Conservation (phyloP, 1,140 invertebrate species). For the Pomacea maculata region DNA sequence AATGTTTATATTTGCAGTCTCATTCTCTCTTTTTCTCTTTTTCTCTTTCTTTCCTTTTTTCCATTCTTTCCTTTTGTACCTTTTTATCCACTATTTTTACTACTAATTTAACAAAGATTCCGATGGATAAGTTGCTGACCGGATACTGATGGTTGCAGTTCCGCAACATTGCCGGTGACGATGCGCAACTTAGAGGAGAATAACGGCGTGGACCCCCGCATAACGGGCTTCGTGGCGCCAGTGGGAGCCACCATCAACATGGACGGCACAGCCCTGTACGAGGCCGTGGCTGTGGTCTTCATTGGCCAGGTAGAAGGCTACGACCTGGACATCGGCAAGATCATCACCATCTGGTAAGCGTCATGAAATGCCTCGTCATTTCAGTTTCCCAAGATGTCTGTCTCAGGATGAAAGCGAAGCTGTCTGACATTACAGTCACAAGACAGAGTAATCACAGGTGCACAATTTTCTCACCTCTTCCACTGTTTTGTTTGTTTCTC, state of each 20-base stretch:
- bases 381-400: not conserved
- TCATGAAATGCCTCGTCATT: no score
- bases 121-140: no score
- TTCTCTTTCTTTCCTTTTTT: not conserved
- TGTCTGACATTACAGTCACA: no score
- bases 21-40: not conserved
- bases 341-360: conserved; percentile 86
- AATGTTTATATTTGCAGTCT: not conserved
- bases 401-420: not conserved
- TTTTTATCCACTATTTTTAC: no score
- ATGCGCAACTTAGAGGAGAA: conserved; percentile 89
- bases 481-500: not conserved
- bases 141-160: conserved; percentile 47
- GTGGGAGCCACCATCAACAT: conserved; percentile 86
- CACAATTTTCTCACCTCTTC: not conserved
- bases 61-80: not conserved
- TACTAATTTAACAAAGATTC: no score
- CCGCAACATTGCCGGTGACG: conserved; percentile 70
- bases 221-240: conserved; percentile 62
- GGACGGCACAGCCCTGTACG: conserved; percentile 93
- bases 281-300: conserved; percentile 94
- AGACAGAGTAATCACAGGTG: not conserved
- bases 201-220: conserved; percentile 86
- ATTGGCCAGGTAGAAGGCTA: conserved; percentile 88
- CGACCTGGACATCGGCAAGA: conserved; percentile 78